A percentile compares a stretch with the other conserved stretches of the same genome.
These are phyloP conservation scores for Papilio protenor DNA, from an alignment of 2,888 invertebrate genomes.

Conservation along the genomic window DNA sequence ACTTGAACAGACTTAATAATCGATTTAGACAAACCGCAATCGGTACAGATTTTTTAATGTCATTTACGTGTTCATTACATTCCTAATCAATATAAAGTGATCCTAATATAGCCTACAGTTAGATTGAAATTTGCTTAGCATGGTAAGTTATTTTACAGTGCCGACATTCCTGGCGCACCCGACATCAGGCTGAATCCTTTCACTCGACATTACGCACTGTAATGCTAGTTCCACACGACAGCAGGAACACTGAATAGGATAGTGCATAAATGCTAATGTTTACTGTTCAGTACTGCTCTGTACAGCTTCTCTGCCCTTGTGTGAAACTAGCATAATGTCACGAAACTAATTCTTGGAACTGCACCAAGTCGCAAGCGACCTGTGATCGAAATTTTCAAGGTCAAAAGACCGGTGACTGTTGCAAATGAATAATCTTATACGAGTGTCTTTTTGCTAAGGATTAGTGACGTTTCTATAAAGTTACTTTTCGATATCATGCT, in stretches of 20 bases:
- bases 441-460: conserved; percentile 12
- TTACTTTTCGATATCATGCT: background rate
- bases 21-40: background rate
- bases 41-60: background rate
- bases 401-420: conserved; percentile 42
- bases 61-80: background rate
- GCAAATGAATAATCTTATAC: conserved; percentile 19
- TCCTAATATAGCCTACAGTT: background rate
- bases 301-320: background rate
- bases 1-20: background rate
- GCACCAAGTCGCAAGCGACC: conserved; percentile 45
- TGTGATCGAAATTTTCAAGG: conserved; percentile 49
- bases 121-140: conserved; percentile 17
- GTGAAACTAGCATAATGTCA: conserved; percentile 37
- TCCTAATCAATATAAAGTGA: background rate
- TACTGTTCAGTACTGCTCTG: background rate
- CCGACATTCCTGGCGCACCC: conserved; percentile 62
- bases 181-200: conserved; percentile 61
- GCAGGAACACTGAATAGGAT: background rate
- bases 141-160: conserved; percentile 38
- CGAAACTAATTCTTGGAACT: conserved; percentile 64
- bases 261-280: background rate
- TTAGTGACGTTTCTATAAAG: background rate
- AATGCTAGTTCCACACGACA: background rate
- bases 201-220: conserved; percentile 63